Conservation (phyloP, 2,888 invertebrate genomes). For the Graphium colonna region DNA sequence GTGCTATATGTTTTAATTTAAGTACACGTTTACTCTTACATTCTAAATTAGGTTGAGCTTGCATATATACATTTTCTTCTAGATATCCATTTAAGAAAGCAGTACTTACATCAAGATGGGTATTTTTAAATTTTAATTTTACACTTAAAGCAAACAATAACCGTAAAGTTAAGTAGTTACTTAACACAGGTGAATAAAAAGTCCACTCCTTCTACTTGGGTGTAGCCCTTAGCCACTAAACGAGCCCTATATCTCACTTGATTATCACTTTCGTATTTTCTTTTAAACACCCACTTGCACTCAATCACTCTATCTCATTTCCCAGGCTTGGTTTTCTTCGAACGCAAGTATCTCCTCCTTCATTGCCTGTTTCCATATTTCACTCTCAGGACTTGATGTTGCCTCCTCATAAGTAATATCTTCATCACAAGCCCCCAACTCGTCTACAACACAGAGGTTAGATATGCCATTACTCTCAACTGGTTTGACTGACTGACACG, state of each 20-base stretch:
- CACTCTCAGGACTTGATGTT: conserved; percentile 12
- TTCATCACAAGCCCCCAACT: conserved; percentile 5
- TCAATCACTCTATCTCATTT: conserved; percentile 25
- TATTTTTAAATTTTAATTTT: no score
- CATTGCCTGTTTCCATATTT: conserved; percentile 28
- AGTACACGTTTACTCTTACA: no score
- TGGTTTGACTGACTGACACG: conserved; percentile 14
- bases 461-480: conserved; percentile 13
- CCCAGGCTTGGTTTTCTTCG: conserved; percentile 30
- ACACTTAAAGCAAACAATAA: neutral
- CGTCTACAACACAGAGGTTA: conserved; percentile 14
- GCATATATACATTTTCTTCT: no score
- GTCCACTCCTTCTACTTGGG: conserved; percentile 14
- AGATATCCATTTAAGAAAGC: no score
- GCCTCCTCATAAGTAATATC: neutral
- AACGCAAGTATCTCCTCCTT: conserved; percentile 28
- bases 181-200: conserved; percentile 11
- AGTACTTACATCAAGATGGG: no score
- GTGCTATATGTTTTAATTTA: no score
- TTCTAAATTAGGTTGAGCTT: no score
- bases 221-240: no score
- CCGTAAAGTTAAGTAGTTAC: conserved; percentile 16
- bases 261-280: conserved; percentile 10
- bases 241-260: neutral
- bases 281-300: conserved; percentile 27